Evolutionary conservation across 2,113 vertebrate genomes (phyloP), one percentile per base, ranked within the genome.

Genomic region (Lasiurus cinereus): DNA sequence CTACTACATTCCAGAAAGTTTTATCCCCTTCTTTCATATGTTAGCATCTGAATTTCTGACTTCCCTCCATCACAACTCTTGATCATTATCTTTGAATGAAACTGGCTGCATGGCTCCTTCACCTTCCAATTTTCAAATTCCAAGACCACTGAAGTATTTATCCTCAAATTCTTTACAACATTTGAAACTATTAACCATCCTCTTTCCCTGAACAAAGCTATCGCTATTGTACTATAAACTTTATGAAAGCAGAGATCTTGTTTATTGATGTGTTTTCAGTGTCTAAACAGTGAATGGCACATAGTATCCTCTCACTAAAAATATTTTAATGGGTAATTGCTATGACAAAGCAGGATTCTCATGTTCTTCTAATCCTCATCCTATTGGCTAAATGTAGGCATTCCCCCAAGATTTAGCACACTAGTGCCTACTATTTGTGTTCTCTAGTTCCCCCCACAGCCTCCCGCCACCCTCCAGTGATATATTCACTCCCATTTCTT

Each of bases 1-100:
- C 48, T 82, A 91, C 12, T 74, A 74, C 39, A 70, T 84, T 90
- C n/a, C 29, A 62, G 59, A 59, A 90, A 88, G 27, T 59, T 84
- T 10, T 82, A 52, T 82, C 3, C 19, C 73, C 16, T 74, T 5
- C 46, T 80, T 73, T 39, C 39, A 18, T 22, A 77, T 29, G 22
- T 69, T 50, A 83, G 18, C 6, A 78, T 27, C 16, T 59, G 50
- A 84, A 76, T 77, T 27, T 56, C 82, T 80, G 19, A 83, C 29
- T 64, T 83, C 33, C 24, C 29, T 89, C 33, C 50, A 31, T 89
- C 29, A 84, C 43, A 94, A 46, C 5, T 66, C 33, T 66, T 54
- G 54, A 3, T 33, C 33, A 72, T 78, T 84, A 64, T 46, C 16
- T 33, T 84, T 88, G 13, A 72, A 84, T 54, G 19, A 78, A 88